Evolutionary conservation across 2,113 vertebrate species (phyloP).

Genomic region (Prolemur simus): DNA sequence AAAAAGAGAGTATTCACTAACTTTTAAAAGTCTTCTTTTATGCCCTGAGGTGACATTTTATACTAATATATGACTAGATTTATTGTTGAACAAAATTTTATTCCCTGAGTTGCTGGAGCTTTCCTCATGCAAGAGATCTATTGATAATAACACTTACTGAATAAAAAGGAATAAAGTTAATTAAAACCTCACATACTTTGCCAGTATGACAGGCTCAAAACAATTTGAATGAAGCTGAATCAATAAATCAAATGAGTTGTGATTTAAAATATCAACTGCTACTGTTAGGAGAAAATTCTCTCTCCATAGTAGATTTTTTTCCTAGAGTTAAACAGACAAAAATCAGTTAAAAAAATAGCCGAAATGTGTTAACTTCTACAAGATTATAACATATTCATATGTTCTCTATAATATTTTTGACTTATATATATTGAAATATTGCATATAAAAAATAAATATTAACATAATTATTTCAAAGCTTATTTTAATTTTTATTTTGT

Average conservation of each 20-base stretch:
- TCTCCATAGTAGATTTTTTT: neutral
- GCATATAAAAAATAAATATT: neutral
- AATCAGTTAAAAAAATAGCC: neutral
- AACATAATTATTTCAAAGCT: neutral
- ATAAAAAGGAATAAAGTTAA: neutral
- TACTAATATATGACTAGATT: neutral
- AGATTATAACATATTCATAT: neutral
- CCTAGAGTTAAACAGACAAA: neutral
- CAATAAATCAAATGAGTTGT: conserved; percentile 11
- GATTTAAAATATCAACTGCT: conserved; percentile 32
- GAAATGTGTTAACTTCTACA: neutral
- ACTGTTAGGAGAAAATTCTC: neutral
- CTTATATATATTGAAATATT: neutral
- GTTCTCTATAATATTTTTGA: neutral
- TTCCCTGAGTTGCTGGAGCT: neutral
- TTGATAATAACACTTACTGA: neutral
- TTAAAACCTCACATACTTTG: conserved; percentile 20
- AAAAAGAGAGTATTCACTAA: neutral
- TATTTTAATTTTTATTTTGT: neutral
- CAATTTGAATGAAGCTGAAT: neutral
- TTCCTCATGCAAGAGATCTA: neutral
- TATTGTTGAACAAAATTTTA: neutral
- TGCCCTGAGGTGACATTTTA: neutral
- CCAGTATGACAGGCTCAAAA: neutral
- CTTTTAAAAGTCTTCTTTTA: neutral